Base-by-base conservation (phyloP, 2,888 invertebrate genomes). In the Pomacea canaliculata region DNA sequence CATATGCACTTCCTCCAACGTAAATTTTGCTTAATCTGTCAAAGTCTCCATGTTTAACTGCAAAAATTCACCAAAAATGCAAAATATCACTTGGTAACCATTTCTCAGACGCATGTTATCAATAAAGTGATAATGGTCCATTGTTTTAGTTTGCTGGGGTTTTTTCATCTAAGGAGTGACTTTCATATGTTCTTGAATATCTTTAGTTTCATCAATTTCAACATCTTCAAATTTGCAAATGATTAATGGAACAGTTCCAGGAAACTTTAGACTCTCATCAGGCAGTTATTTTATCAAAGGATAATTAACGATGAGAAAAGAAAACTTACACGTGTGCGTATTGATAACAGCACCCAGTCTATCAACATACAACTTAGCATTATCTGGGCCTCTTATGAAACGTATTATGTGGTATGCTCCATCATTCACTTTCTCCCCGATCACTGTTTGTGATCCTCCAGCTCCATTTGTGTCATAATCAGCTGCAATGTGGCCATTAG, bases 351-450 rank as follows among this genome's bases (percentile, higher is more conserved):
- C 73, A 0, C 81, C 78, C 8, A 81, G 77, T n/a, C 80, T 80
- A 76, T 90, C 88, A 10, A 90, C 88, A 51, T 82, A 81, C 37
- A 90, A 78, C 0, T 84, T 82, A n/a, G 86, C 88, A 56, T 85
- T 83, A 59, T 79, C 78, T n/a, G 84, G 84, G 18, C 82, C 84
- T 7, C 90, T 80, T 18, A 84, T 78, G 75, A 90, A 90, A 46
- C 85, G 80, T 13, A 89, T 87, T 46, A 86, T 85, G 78, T 90
- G 90, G 70, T 90, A 90, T 8, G 81, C 49, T 0, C 89, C 90
- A 73, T 90, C 89, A 81, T 88, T 88, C 76, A 87, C 88, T 9
- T 62, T 78, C 23, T 73, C 69, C 9, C 80, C 72, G 16, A 75
- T 77, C 51, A 87, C 77, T 27, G 82, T 76, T 2, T 76, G 77